Percentiles rank a stretch among this genome's conserved stretches.
Evolutionary conservation across 2,888 invertebrate genomes (phyloP).

Genomic region (Amiota communis): DNA sequence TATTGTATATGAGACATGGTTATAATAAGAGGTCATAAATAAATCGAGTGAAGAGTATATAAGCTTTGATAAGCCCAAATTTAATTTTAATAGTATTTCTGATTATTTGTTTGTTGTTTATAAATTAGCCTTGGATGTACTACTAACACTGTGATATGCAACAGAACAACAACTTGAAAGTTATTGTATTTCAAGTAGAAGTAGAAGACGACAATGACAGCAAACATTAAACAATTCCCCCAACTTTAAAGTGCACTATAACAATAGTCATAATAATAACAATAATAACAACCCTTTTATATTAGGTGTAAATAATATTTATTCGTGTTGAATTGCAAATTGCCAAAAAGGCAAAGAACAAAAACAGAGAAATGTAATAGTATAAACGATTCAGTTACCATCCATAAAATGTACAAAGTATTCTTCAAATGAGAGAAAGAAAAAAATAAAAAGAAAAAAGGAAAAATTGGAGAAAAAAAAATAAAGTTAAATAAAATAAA

Average conservation of each 20-base stretch:
- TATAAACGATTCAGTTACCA: not conserved
- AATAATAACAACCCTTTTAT: conserved; percentile 29
- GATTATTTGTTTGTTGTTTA: too few relatives aligned
- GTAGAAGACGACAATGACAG: not conserved
- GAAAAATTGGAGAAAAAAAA: not conserved
- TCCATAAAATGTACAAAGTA: conserved; percentile 1
- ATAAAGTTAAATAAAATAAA: not conserved
- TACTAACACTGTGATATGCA: too few relatives aligned
- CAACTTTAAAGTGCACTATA: not conserved
- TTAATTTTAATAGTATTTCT: too few relatives aligned
- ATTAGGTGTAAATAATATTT: conserved; percentile 37
- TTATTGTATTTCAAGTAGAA: conserved; percentile 24
- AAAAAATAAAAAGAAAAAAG: not conserved
- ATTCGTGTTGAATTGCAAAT: conserved; percentile 37
- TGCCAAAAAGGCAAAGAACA: conserved; percentile 10
- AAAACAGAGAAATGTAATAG: not conserved
- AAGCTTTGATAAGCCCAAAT: too few relatives aligned
- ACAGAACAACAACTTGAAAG: not conserved
- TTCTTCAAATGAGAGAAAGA: conserved; percentile 19
- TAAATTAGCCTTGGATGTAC: too few relatives aligned
- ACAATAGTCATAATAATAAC: not conserved
- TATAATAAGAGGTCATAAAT: too few relatives aligned
- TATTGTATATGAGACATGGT: too few relatives aligned
- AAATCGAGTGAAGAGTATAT: too few relatives aligned
- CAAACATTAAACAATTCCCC: not conserved